A percentile compares a stretch with the other conserved stretches of the same genome.
These are phyloP conservation scores for Squalus acanthias DNA, from an alignment of 2,797 vertebrate genomes.

Conservation along the genomic window DNA sequence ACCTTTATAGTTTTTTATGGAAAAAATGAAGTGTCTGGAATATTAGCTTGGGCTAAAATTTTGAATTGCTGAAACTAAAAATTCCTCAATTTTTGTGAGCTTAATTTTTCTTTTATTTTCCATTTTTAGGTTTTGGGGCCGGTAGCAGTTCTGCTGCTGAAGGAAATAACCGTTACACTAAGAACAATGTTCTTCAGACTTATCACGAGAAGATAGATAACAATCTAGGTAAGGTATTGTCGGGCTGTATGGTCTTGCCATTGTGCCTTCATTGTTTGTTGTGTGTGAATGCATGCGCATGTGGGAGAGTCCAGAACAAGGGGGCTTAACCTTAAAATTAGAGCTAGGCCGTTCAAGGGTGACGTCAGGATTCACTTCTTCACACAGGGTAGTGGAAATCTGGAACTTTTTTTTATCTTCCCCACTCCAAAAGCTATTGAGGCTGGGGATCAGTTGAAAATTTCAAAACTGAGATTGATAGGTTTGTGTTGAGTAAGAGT, in stretches of 20 bases:
- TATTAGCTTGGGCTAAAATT: not conserved
- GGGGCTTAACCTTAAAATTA: no score
- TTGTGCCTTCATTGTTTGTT: not conserved
- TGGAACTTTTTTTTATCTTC: not conserved
- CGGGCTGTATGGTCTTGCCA: not conserved
- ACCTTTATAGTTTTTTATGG: not conserved
- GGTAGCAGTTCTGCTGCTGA: constrained; percentile 49
- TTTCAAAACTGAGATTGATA: not conserved
- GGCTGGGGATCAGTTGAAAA: not conserved
- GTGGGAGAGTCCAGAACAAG: no score
- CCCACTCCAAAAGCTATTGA: not conserved
- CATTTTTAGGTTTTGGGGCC: constrained; percentile 56
- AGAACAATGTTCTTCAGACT: constrained; percentile 69
- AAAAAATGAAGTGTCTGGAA: not conserved
- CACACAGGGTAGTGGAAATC: no score
- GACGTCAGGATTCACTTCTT: no score
- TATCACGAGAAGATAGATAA: constrained; percentile 83
- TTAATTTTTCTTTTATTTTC: constrained; percentile 39
- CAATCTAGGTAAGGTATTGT: constrained; percentile 73
- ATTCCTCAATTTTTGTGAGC: not conserved
- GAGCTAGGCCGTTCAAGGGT: no score
- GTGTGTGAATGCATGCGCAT: not conserved
- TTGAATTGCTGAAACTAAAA: not conserved
- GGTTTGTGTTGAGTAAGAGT: not conserved
- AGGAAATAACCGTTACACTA: constrained; percentile 62